Base-by-base conservation (phyloP, 2,113 vertebrate genomes). In the Mionectes macconnelli region DNA sequence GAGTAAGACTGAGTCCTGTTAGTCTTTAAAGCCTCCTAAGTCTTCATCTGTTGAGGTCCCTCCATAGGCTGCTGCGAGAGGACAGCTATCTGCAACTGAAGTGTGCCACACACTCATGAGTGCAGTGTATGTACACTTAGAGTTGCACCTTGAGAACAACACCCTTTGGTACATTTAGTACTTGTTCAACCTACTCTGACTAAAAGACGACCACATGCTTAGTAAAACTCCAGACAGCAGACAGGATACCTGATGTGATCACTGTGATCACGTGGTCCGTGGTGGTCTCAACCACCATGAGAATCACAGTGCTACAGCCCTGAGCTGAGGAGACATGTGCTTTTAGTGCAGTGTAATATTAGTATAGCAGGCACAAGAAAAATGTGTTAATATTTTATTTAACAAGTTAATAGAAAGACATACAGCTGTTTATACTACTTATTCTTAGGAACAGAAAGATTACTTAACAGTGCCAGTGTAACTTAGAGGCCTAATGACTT, bases 341-440 rank as follows among this genome's bases (percentile, higher is more conserved):
- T 72, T 95, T 87, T 72, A 53, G 27, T 84, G 84, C 68, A 81
- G 24, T 90, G 60, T 40, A 84, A 87, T 88, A 96, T 95, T 94
- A 97, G 91, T 90, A 96, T 92, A 96, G 95, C 83, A 96, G 60
- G 91, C 93, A 96, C 89, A 2, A 96, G 89, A 92, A 95, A 93
- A 94, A 94, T 84, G 93, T 95, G 95, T 97, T 97, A 97, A 86
- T 89, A 96, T 92, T 97, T 97, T 97, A 97, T 97, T 97, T 84
- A 94, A 44, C 95, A 97, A 92, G 91, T 92, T 95, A 95, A 95
- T 81, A 73, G 57, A 93, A 92, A 96, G 76, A 96, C 93, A 96
- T 95, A 96, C 95, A 97, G 40, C 68, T 95, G 91, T 87, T 97
- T 63, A 37, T 94, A 94, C 93, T 96, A 84, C 73, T 90, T 85